Conservation (phyloP, 2,888 invertebrate genomes). For the Synergus japonicus region DNA sequence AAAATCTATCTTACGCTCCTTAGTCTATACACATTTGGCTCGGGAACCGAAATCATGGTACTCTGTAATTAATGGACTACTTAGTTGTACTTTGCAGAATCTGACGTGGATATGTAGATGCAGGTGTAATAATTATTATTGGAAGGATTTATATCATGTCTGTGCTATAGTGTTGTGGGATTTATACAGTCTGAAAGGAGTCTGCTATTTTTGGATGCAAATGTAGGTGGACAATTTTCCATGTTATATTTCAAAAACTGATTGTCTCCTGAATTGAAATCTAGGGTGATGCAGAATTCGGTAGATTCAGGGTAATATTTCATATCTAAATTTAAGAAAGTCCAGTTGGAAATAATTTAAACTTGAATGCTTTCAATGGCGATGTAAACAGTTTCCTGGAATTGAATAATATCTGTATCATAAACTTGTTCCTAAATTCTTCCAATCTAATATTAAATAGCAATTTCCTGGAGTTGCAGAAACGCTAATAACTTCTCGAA, state of each 20-base stretch:
- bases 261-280: not conserved
- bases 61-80: constrained; percentile 35
- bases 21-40: constrained; percentile 56
- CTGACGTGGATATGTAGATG: constrained; percentile 32
- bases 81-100: constrained; percentile 36
- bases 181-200: constrained; percentile 29
- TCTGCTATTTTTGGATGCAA: constrained; percentile 16
- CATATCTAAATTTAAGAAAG: not conserved
- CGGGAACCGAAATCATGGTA: constrained; percentile 7
- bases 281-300: not conserved
- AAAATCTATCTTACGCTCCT: constrained; percentile 49
- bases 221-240: constrained; percentile 35
- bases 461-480: not conserved
- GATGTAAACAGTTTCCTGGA: no score
- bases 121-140: constrained; percentile 38
- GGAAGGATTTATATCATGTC: constrained; percentile 38
- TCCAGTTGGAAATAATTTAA: not conserved
- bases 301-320: not conserved
- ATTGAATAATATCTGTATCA: no score
- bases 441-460: not conserved
- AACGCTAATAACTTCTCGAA: not conserved
- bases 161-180: constrained; percentile 24
- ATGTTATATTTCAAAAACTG: constrained; percentile 10
- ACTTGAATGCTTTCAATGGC: no score
- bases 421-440: no score